Conservation (phyloP, 2,113 vertebrate species). For the Istiophorus platypterus region DNA sequence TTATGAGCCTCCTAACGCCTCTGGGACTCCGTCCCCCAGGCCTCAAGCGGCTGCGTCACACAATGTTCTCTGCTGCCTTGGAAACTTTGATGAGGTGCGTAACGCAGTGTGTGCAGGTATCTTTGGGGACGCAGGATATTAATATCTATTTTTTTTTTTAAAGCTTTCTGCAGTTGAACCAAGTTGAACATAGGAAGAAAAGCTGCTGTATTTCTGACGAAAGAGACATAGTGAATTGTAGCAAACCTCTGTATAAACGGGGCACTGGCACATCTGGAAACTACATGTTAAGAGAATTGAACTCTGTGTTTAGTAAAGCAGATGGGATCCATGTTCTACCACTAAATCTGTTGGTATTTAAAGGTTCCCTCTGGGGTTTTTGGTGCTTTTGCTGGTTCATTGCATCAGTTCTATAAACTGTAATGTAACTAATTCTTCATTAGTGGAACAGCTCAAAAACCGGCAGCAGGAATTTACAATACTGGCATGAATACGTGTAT, state of each 20-base stretch:
- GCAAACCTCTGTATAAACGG: background rate
- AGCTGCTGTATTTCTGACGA: background rate
- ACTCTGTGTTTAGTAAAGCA: no score
- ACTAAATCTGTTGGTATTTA: no score
- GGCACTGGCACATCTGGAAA: no score
- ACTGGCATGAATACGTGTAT: no score
- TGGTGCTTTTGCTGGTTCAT: no score
- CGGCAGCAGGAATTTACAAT: no score
- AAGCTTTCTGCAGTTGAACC: constrained; percentile 1
- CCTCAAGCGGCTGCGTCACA: constrained; percentile 30
- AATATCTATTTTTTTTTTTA: constrained; percentile 1
- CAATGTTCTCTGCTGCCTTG: constrained; percentile 24
- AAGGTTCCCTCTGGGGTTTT: no score
- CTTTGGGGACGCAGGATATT: background rate
- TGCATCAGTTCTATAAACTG: no score
- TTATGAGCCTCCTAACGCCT: constrained; percentile 33
- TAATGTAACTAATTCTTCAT: no score
- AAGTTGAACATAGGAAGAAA: constrained; percentile 14
- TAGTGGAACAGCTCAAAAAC: no score
- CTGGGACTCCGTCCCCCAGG: constrained; percentile 30
- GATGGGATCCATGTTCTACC: no score
- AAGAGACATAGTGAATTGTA: background rate
- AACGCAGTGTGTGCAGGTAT: constrained; percentile 7
- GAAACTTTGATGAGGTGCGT: constrained; percentile 28
- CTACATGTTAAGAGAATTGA: no score